Percentiles rank a stretch among this genome's conserved stretches.
These are phyloP conservation scores for Poeciliopsis gracilis DNA, from an alignment of 2,797 vertebrate species.

Conservation along the genomic window DNA sequence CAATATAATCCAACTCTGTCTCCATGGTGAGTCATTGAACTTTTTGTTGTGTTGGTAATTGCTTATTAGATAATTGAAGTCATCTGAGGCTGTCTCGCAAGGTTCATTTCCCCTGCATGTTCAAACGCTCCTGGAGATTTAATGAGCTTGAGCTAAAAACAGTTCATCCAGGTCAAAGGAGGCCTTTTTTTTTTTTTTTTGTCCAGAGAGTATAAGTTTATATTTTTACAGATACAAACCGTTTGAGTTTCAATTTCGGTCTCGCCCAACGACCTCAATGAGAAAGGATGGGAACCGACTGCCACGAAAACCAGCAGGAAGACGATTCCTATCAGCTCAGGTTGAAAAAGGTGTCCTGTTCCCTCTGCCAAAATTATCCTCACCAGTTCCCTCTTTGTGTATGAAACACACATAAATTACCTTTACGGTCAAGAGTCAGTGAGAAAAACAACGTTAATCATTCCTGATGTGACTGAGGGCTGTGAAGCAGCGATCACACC, in stretches of 20 bases:
- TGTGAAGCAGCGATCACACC: background rate
- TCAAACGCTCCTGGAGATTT: conserved; percentile 21
- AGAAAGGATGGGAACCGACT: background rate
- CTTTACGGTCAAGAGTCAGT: background rate
- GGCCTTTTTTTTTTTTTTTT: background rate
- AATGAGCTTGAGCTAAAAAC: conserved; percentile 38
- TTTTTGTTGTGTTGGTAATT: conserved; percentile 17
- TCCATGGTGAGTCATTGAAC: background rate
- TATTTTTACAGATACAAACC: background rate
- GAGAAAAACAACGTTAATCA: background rate
- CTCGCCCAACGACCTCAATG: background rate
- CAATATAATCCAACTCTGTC: background rate
- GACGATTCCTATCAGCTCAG: background rate
- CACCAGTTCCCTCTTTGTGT: background rate
- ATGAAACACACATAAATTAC: conserved; percentile 2
- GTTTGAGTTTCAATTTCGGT: background rate
- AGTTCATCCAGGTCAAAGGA: background rate
- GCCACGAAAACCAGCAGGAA: background rate
- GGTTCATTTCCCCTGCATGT: conserved; percentile 29
- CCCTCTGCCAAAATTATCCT: background rate
- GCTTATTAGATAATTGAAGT: conserved; percentile 31
- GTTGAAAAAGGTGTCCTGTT: background rate
- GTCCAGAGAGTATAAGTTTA: background rate
- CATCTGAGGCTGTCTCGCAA: conserved; percentile 18
- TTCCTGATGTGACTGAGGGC: conserved; percentile 1